Evolutionary conservation across 2,113 vertebrate species (phyloP), one percentile per base, ranked within the genome.

Genomic region (Hippocampus comes): DNA sequence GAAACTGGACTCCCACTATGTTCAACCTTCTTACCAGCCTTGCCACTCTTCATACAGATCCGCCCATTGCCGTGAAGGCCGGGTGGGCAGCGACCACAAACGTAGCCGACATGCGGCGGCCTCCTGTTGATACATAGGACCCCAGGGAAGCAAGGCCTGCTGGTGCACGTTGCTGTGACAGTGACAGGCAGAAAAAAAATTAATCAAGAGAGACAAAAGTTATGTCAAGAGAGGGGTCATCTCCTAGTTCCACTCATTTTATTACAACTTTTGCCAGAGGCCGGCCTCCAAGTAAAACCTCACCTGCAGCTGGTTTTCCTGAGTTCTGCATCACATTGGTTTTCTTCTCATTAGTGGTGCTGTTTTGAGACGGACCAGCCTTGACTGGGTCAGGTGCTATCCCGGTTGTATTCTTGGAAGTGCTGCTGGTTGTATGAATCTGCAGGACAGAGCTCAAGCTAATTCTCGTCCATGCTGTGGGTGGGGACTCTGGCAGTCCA

Each of bases 61-160:
- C 87, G 91, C 12, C 93, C 92, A 0, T 93, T 93, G 68, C 92
- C 92, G 6, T 89, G 72, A 21, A 90, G 91, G 2, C 92, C 92
- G 0, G 79, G 84, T 0, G 94, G 94, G 63, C 93, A 95, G 6
- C 83, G 89, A 17, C 92, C 90, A 0, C 94, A 95, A 55, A 93
- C 71, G 2, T 92, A 92, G 0, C 93, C 93, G 0, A 85, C 6
- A 0, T 92, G 87, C 0, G 94, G 94, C 0, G 90, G 84, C 1
- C 76, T 87, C 51, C 86, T 74, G 76, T 94, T 89, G 30, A 94
- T 86, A 59, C 94, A 95, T 0, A 88, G 70, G 10, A 83, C 92
- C 9, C 94, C 93, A 0, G 93, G 93, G 72, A 94, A 95, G 42
- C 94, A 95, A 0, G 93, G 93, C 63, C 92, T 78, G 46, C 77